These are phyloP conservation scores for Idaea biselata DNA, from an alignment of 2,888 invertebrate species.

Conservation along the genomic window DNA sequence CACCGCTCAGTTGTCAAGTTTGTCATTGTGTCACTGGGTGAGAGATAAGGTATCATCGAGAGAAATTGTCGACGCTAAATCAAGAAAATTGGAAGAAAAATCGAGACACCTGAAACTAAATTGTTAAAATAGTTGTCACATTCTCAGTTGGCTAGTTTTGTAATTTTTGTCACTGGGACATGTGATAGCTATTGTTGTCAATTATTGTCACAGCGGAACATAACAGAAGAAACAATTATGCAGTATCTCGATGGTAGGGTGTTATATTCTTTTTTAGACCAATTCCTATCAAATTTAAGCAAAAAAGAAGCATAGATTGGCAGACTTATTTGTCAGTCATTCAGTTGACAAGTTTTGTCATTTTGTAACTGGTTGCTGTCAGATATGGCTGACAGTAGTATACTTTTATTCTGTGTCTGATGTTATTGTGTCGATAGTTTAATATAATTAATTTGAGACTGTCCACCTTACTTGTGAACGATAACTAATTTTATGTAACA, in stretches of 20 bases:
- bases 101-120: no score
- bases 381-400: background rate
- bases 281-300: no score
- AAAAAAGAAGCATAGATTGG: slow-evolving; percentile 4
- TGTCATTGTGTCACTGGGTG: slow-evolving; percentile 23
- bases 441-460: no score
- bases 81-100: no score
- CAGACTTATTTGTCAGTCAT: slow-evolving; percentile 19
- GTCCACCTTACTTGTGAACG: no score
- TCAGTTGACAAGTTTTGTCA: slow-evolving; percentile 25
- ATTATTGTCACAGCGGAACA: slow-evolving; percentile 4
- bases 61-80: slow-evolving; percentile 8
- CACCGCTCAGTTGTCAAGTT: slow-evolving; percentile 19
- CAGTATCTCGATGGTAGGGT: background rate
- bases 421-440: no score
- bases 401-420: no score
- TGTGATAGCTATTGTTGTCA: slow-evolving; percentile 12
- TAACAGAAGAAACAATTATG: background rate
- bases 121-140: slow-evolving; percentile 12
- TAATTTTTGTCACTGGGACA: slow-evolving; percentile 22
- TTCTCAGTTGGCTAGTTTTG: slow-evolving; percentile 12
- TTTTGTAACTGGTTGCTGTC: slow-evolving; percentile 26
- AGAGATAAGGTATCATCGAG: slow-evolving; percentile 7
- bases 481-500: no score
- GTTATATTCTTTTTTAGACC: no score